These are phyloP conservation scores for Gasterosteus nipponicus DNA, from an alignment of 2,113 vertebrate genomes.

Conservation along the genomic window DNA sequence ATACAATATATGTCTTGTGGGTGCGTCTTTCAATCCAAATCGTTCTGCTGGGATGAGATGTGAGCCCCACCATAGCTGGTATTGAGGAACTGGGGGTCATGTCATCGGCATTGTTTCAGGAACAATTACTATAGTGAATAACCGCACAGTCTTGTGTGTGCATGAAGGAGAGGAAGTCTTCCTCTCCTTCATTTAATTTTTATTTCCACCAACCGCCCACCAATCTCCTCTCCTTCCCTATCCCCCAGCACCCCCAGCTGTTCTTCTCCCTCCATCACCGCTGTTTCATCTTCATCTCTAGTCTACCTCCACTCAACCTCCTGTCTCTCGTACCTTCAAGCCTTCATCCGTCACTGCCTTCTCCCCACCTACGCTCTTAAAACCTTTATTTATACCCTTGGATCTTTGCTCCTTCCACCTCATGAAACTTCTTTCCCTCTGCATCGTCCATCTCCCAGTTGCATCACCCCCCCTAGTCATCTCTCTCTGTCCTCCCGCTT, in stretches of 20 bases:
- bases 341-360: constrained; percentile 31
- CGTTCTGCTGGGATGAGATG: not conserved
- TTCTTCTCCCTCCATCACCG: not conserved
- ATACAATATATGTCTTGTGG: not conserved
- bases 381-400: not conserved
- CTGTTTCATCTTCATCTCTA: constrained; percentile 33
- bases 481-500: constrained; percentile 43
- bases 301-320: constrained; percentile 33
- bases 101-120: not conserved
- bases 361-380: not conserved
- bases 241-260: constrained; percentile 1
- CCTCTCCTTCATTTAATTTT: not conserved
- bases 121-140: not conserved
- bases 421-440: constrained; percentile 21
- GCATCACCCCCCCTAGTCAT: constrained; percentile 6
- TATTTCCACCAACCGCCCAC: not conserved
- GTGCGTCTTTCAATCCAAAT: not conserved
- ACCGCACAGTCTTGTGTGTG: not conserved
- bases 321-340: not conserved
- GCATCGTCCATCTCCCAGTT: constrained; percentile 7
- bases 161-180: not conserved
- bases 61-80: not conserved
- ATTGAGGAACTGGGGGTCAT: not conserved
- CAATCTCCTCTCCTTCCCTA: not conserved
- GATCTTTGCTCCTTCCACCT: constrained; percentile 27